phyloP scores from a whole-genome alignment of 2,797 vertebrate species.

The Coluber constrictor region DNA sequence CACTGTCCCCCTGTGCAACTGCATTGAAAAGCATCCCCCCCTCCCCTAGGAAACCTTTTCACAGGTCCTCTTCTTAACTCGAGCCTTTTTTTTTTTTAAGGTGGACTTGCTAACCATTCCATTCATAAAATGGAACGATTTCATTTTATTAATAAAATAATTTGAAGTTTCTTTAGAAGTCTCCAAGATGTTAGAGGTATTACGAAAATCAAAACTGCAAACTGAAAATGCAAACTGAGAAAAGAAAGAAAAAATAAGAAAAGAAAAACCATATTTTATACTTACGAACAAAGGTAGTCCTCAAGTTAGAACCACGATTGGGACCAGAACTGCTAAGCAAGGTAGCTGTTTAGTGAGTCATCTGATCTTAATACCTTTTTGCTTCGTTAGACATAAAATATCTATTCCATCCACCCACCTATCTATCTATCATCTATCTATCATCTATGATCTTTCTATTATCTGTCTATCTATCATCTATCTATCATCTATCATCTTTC shows the following conservation, averaged over 20 bases:
- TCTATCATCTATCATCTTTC: neutral
- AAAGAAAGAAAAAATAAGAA: neutral
- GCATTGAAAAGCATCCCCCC: slow-evolving; percentile 62
- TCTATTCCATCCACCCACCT: slow-evolving; percentile 42
- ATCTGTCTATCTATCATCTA: neutral
- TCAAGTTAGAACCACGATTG: too few relatives aligned
- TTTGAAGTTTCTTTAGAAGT: slow-evolving; percentile 70
- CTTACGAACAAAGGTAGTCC: neutral
- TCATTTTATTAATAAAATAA: slow-evolving; percentile 65
- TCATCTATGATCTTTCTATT: too few relatives aligned
- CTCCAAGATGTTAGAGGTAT: slow-evolving; percentile 57
- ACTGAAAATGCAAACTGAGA: neutral
- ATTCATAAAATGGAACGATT: neutral
- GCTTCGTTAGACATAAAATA: slow-evolving; percentile 68
- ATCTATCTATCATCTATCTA: too few relatives aligned
- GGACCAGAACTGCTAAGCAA: neutral
- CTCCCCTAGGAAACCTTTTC: neutral
- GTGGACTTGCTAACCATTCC: slow-evolving; percentile 64
- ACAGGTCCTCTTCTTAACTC: slow-evolving; percentile 55
- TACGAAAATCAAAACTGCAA: neutral
- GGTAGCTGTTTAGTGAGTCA: neutral
- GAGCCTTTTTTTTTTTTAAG: slow-evolving; percentile 61
- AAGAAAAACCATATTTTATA: too few relatives aligned
- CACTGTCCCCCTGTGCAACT: slow-evolving; percentile 53
- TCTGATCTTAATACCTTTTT: slow-evolving; percentile 19